Evolutionary conservation across 2,113 vertebrate species (phyloP), one percentile per base, ranked within the genome.

Genomic region (Ophiodon elongatus): DNA sequence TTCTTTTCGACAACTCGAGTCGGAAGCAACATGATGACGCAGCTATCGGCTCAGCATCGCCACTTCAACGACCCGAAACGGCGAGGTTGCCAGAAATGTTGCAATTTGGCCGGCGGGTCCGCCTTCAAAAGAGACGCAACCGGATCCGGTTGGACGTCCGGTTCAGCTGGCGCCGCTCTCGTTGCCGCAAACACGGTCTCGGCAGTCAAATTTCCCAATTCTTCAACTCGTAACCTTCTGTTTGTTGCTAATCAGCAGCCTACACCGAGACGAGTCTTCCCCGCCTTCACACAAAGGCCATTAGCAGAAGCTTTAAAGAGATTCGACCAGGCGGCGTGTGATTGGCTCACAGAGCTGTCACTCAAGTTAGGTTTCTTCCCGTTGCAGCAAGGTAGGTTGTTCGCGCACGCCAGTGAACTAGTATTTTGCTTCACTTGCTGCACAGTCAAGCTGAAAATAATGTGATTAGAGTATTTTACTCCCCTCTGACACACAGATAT

Each of bases 161-260:
- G 65, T 76, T 81, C 74, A 76, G 71, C 85, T 90, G 41, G 27
- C 23, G 72, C 27, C 50, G 35, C 33, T 84, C 76, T 50, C 0
- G 66, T n/a, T 60, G 33, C 80, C 73, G 52, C 29, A 84, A 91
- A 85, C 23, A 80, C 84, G 71, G 76, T 80, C 88, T 82, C 8
- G 71, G 85, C 54, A 79, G 76, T 79, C 60, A 89, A 88, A 94
- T 87, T 90, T 69, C 93, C 93, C 81, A 90, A 85, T 88, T 83
- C 85, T 91, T 91, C 90, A 95, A 96, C 95, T 96, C 95, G 95
- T 95, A 95, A 95, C 94, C 96, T 94, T 96, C 95, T 94, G 94
- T 91, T 95, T 94, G 93, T 93, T 92, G 92, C 94, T 94, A 94
- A 91, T 92, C 93, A 86, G 90, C 93, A 94, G 93, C 92, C 94